Evolutionary conservation across 2,888 invertebrate species (phyloP), one percentile per base, ranked within the genome.

Genomic region (Xestia rhomboidea): DNA sequence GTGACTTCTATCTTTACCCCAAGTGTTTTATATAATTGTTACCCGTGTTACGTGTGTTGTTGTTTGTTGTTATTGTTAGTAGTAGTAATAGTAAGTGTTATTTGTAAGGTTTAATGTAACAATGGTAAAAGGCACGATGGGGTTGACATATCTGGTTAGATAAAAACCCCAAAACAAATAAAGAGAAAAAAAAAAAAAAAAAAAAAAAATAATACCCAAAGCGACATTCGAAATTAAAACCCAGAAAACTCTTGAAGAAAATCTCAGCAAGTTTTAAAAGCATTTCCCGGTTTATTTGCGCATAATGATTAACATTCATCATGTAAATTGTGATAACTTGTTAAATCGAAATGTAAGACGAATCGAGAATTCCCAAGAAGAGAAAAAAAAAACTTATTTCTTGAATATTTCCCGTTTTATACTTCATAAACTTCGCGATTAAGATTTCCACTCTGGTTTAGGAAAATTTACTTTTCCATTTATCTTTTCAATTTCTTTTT

Each of bases 281-380:
- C 93, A 88, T 92, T 93, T 87, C 84, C 84, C 85, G 89, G 92
- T 95, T 93, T 94, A 94, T 95, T 95, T 93, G 90, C 90, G 90
- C 90, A 92, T 92, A 91, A 90, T 91, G 89, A 91, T 91, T 92
- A 90, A 92, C 93, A 95, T 95, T 95, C 95, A 94, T 92, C 92
- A 95, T 95, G 95, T 94, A 95, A 96, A 95, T 95, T 95, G 93
- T 95, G 94, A 90, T 86, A 92, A 94, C 91, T 95, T 94, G 91
- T 90, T 91, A 92, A 93, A 95, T 94, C 92, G 93, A 92, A 95
- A 94, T 92, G 90, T 91, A 91, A 84, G 87, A 79, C 76, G 71
- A 86, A 86, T 86, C 72, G 90, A 89, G 83, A 84, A 90, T 90
- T 88, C 89, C 70, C 68, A 82, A 82, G 76, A 81, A 79, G 89